Conservation (phyloP, 1,140 invertebrate genomes). For the Cydia pomonella region DNA sequence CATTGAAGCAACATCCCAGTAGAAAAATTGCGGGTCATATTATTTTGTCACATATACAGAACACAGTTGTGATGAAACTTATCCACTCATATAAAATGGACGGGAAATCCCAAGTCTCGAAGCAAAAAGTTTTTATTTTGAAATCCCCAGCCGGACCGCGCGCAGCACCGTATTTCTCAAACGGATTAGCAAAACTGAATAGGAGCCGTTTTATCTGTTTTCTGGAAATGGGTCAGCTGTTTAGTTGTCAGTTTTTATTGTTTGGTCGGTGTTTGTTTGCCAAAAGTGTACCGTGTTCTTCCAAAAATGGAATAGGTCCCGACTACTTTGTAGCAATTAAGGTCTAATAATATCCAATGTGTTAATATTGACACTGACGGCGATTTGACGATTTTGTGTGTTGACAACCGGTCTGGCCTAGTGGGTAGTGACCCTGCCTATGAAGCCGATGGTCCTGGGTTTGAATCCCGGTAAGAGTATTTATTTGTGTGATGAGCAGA, state of each 20-base stretch:
- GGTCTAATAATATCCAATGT: too few species aligned
- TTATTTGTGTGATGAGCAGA: too few species aligned
- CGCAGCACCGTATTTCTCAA: neutral
- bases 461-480: too few species aligned
- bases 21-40: too few species aligned
- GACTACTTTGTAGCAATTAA: too few species aligned
- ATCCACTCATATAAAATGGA: conserved; percentile 6
- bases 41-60: neutral
- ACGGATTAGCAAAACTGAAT: conserved; percentile 6
- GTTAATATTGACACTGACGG: too few species aligned
- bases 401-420: too few species aligned
- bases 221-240: neutral
- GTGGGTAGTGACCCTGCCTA: too few species aligned
- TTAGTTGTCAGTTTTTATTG: conserved; percentile 1
- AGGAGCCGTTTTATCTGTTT: conserved; percentile 1
- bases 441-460: too few species aligned
- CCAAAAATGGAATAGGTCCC: too few species aligned
- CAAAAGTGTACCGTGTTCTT: neutral
- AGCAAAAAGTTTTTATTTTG: neutral
- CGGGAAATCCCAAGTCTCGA: neutral
- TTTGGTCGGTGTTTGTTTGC: neutral
- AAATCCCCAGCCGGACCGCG: neutral
- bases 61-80: neutral
- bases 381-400: too few species aligned
- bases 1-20: too few species aligned